Percentiles rank a stretch among this genome's conserved stretches.
phyloP scores from a whole-genome alignment of 2,797 vertebrate species.

The Coracias cyanogaster region DNA sequence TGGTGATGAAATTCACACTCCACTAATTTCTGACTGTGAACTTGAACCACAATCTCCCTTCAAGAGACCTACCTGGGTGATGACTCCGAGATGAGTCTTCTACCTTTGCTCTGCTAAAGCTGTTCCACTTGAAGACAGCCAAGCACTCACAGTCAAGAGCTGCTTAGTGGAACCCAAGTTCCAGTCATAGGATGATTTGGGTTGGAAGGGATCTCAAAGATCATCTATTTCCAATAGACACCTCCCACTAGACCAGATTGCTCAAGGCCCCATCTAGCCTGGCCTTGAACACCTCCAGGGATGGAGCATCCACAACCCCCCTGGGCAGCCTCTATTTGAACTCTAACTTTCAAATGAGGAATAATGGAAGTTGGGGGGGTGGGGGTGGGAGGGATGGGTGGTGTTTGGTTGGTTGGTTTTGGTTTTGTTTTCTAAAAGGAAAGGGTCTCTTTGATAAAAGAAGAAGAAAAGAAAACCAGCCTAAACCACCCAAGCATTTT shows the following conservation, averaged over 20 bases:
- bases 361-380: not conserved
- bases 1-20: not conserved
- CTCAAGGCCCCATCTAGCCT: too few relatives aligned
- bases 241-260: too few relatives aligned
- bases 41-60: not conserved
- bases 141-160: not conserved
- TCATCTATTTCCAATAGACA: too few relatives aligned
- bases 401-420: too few relatives aligned
- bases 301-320: too few relatives aligned
- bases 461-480: too few relatives aligned
- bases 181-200: not conserved
- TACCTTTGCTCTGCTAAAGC: not conserved
- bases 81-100: not conserved
- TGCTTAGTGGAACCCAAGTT: not conserved
- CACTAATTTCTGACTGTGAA: not conserved
- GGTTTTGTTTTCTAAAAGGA: not conserved
- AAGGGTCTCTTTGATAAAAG: not conserved
- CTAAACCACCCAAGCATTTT: not conserved
- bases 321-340: not conserved
- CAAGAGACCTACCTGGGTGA: not conserved
- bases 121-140: not conserved
- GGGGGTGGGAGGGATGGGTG: too few relatives aligned
- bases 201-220: too few relatives aligned
- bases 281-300: too few relatives aligned
- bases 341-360: not conserved